Conservation (phyloP, 1,140 invertebrate species). For the Caerostris darwini region DNA sequence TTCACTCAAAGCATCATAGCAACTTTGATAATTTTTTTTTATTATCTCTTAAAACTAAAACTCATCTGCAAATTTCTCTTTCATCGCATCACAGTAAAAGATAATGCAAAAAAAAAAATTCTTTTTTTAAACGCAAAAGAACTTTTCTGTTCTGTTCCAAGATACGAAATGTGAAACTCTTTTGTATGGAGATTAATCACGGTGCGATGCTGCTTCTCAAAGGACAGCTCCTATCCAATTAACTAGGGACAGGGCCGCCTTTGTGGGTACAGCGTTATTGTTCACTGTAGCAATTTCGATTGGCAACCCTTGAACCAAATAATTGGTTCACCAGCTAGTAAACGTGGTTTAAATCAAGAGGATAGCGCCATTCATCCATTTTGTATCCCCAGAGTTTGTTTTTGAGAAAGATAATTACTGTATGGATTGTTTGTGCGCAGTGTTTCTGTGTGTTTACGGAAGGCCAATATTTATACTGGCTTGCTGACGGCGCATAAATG, state of each 20-base stretch:
- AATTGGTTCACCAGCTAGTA: slow-evolving; percentile 32
- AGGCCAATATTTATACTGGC: not conserved
- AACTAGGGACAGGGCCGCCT: not conserved
- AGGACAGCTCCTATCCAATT: slow-evolving; percentile 44
- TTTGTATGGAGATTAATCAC: slow-evolving; percentile 44
- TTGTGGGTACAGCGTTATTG: slow-evolving; percentile 37
- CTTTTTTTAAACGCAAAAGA: not conserved
- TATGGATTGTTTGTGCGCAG: not conserved
- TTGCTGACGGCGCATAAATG: not conserved
- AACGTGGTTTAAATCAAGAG: slow-evolving; percentile 51
- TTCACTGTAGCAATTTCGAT: slow-evolving; percentile 22
- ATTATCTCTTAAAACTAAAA: not conserved
- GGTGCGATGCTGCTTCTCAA: not conserved
- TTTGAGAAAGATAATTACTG: slow-evolving; percentile 37
- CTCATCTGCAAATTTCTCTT: not conserved
- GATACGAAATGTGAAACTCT: not conserved
- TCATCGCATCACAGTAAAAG: not conserved
- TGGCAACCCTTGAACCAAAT: slow-evolving; percentile 54
- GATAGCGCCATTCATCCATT: not conserved
- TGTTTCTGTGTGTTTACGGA: not conserved
- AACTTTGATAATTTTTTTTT: not conserved
- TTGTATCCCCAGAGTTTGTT: not conserved
- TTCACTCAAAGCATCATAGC: not conserved
- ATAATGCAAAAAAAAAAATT: not conserved
- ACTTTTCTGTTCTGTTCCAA: not conserved